phyloP scores from a whole-genome alignment of 2,797 vertebrate genomes.

The Anolis apletophallus region DNA sequence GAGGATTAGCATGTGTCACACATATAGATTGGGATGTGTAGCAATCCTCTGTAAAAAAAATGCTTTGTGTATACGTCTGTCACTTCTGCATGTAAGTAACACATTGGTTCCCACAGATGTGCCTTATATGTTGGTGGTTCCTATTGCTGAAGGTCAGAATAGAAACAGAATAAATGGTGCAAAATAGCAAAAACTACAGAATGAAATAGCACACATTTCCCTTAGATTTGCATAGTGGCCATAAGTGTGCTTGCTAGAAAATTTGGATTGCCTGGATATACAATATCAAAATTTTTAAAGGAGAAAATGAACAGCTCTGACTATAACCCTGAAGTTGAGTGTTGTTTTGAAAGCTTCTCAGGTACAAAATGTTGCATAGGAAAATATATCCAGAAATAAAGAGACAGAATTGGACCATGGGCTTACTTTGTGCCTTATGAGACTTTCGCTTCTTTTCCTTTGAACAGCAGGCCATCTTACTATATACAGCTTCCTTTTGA shows the following conservation, averaged over 20 bases:
- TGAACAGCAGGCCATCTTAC: neutral
- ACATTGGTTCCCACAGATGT: neutral
- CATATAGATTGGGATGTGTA: neutral
- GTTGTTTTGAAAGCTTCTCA: neutral
- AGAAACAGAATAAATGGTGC: neutral
- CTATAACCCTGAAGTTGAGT: neutral
- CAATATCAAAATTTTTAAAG: neutral
- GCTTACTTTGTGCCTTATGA: neutral
- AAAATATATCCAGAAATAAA: neutral
- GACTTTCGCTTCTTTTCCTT: neutral
- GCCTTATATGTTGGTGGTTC: neutral
- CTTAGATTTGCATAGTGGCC: neutral
- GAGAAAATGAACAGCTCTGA: neutral
- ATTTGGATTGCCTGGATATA: neutral
- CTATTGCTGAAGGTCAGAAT: neutral
- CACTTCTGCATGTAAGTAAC: neutral
- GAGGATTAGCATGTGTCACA: neutral
- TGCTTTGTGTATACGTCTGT: neutral
- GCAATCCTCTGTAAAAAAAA: neutral
- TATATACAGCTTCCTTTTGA: neutral
- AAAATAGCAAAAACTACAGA: neutral
- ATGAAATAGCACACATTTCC: neutral
- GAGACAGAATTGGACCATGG: neutral
- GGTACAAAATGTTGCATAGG: neutral
- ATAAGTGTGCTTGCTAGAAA: neutral